A percentile compares a stretch with the other conserved stretches of the same genome.
Evolutionary conservation across 2,797 vertebrate species (phyloP).

Genomic region (Gorsachius magnificus): DNA sequence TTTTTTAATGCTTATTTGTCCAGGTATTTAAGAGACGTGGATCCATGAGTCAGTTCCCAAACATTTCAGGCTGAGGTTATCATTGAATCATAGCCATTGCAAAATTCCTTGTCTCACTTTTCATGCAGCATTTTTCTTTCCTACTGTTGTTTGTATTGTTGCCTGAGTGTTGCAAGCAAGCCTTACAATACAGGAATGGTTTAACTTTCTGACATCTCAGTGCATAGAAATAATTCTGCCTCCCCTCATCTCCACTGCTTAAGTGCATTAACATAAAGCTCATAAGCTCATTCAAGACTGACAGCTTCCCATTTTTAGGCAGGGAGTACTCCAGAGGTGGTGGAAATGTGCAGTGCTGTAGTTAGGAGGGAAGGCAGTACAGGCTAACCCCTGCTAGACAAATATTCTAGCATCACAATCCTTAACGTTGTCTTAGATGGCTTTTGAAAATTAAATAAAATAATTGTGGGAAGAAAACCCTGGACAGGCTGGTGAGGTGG

Average conservation of each 20-base stretch:
- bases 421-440: background rate
- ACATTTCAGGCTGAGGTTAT: background rate
- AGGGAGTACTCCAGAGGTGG: background rate
- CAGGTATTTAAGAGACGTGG: background rate
- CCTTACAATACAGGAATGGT: background rate
- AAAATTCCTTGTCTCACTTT: background rate
- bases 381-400: background rate
- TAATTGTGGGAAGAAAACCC: background rate
- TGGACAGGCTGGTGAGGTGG: too few relatives aligned
- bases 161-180: background rate
- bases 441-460: background rate
- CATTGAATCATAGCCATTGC: background rate
- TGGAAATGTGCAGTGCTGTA: background rate
- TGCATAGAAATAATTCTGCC: background rate
- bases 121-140: background rate
- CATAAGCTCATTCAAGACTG: background rate
- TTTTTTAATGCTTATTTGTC: background rate
- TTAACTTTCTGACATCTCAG: background rate
- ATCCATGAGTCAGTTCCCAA: background rate
- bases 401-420: background rate
- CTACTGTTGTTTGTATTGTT: background rate
- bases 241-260: background rate
- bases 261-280: background rate
- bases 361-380: background rate
- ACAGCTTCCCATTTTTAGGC: background rate